Base-by-base conservation (phyloP, 2,113 vertebrate genomes). In the Carollia perspicillata region DNA sequence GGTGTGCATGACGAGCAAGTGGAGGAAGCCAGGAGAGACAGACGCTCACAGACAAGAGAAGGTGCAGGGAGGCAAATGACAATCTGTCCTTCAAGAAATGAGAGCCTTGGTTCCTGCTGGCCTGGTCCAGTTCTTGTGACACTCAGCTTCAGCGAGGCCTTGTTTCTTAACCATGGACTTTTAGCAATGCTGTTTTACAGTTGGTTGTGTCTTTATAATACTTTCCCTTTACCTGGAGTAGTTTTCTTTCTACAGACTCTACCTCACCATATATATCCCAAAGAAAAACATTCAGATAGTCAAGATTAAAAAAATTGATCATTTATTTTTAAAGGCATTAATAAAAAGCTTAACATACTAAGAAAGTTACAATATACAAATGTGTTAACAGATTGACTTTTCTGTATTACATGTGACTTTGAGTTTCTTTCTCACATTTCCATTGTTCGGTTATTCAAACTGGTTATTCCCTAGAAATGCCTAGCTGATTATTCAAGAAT, bases 321-420 rank as follows among this genome's bases (percentile, higher is more conserved):
- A 85, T 97, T 95, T 97, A 93, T 89, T 96, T 94, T 84, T 51
- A 93, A 95, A 95, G 88, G 87, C 66, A 95, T 85, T 60, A 95
- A 93, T 97, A 95, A 77, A 90, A 96, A 95, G 65, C 51, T 97
- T 92, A 80, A 91, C 80, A 89, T 85, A 86, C 95, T 92, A 84
- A 87, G 66, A 93, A 95, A 90, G 66, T 81, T 75, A 84, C 42
- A 94, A 51, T 94, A 63, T 84, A 91, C 66, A 81, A 51, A 37
- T 26, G 55, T 40, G 44, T 92, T 96, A 78, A 89, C 47, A 95
- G 87, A 90, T 4, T 74, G 3, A 95, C 71, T 42, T 98, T 97
- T 97, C 97, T 97, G 96, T 68, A 97, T 14, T 26, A 90, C 94
- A 96, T 35, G 4, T 87, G 68, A 83, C 40, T 10, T 51, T 72